Evolutionary conservation across 2,888 invertebrate genomes (phyloP).

Genomic region (Trichogramma evanescens): DNA sequence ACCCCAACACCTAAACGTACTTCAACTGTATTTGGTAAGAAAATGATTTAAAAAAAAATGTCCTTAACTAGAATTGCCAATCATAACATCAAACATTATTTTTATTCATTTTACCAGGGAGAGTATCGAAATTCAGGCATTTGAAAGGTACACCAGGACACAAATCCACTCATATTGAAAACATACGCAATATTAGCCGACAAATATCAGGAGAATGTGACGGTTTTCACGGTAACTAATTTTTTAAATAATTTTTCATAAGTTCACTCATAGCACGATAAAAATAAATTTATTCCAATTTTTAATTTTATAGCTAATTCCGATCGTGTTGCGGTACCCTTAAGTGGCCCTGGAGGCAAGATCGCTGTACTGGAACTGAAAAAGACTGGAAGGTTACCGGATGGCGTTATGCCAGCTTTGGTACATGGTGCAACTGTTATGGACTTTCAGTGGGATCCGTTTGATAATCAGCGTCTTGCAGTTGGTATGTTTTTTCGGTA

Average conservation of each 20-base stretch:
- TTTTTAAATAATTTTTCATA: too few relatives aligned
- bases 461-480: conserved; percentile 69
- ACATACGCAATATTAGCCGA: conserved; percentile 80
- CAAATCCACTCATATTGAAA: conserved; percentile 86
- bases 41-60: background rate
- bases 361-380: conserved; percentile 78
- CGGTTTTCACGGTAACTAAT: conserved; percentile 71
- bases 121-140: conserved; percentile 88
- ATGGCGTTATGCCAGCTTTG: conserved; percentile 78
- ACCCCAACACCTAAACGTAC: conserved; percentile 71
- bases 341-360: conserved; percentile 85
- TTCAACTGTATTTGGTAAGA: conserved; percentile 74
- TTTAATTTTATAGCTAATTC: conserved; percentile 61
- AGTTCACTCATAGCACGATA: background rate
- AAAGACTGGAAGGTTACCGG: conserved; percentile 68
- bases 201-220: conserved; percentile 93
- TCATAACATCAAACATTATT: background rate
- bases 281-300: conserved; percentile 5
- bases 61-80: background rate
- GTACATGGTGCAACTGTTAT: conserved; percentile 83
- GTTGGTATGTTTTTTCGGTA: conserved; percentile 52
- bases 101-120: conserved; percentile 49
- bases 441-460: conserved; percentile 95
- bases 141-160: conserved; percentile 85
- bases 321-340: conserved; percentile 80